Evolutionary conservation across 2,113 vertebrate genomes (phyloP).

Genomic region (Progne subis): DNA sequence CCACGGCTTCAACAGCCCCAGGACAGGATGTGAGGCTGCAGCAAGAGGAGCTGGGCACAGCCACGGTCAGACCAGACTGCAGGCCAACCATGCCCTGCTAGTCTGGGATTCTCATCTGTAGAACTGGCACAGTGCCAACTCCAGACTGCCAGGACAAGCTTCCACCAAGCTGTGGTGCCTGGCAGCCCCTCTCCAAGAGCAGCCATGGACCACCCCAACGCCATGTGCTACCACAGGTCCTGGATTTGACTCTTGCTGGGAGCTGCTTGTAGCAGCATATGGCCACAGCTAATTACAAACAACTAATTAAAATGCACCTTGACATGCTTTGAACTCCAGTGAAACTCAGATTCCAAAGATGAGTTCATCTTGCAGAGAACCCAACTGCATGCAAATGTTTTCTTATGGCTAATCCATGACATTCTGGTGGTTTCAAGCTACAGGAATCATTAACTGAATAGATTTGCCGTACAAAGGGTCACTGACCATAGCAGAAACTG

Average conservation of each 20-base stretch:
- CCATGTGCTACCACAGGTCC: neutral
- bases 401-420: neutral
- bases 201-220: accelerated
- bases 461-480: neutral
- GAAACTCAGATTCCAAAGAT: neutral
- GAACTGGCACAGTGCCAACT: neutral
- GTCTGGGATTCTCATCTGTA: neutral
- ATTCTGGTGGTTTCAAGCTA: neutral
- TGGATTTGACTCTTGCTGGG: neutral
- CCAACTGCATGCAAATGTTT: neutral
- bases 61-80: neutral
- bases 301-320: neutral
- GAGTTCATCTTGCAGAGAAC: neutral
- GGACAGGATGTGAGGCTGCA: accelerated
- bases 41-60: neutral
- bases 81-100: neutral
- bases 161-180: neutral
- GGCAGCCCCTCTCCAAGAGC: neutral
- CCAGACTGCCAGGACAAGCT: neutral
- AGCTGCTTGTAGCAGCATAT: neutral
- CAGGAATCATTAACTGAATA: neutral
- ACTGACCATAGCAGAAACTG: neutral
- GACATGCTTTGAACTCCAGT: neutral
- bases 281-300: neutral
- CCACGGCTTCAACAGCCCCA: accelerated